These are phyloP conservation scores for Archips xylosteana DNA, from an alignment of 2,888 invertebrate species.

Conservation along the genomic window DNA sequence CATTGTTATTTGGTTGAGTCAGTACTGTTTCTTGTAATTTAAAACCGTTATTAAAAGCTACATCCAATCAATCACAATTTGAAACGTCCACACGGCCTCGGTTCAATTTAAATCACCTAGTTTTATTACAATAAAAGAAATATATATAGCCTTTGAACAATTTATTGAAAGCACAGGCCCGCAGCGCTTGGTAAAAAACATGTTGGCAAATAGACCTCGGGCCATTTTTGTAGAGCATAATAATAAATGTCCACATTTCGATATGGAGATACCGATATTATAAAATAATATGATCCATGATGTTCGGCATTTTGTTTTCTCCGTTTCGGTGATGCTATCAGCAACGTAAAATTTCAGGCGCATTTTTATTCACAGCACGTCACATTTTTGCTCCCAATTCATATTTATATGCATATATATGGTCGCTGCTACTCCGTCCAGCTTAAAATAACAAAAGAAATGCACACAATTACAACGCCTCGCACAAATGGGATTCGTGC, in stretches of 20 bases:
- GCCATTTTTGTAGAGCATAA: too few species aligned
- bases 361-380: neutral
- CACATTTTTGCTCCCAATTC: neutral
- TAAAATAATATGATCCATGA: neutral
- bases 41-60: neutral
- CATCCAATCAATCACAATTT: neutral
- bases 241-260: neutral
- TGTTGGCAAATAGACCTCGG: neutral
- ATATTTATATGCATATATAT: neutral
- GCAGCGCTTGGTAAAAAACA: neutral
- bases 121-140: neutral
- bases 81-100: neutral
- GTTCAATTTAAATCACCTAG: neutral
- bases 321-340: neutral
- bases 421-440: neutral
- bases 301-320: neutral
- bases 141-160: neutral
- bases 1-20: constrained; percentile 28
- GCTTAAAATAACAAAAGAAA: neutral
- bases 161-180: neutral
- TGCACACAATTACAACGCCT: constrained; percentile 2
- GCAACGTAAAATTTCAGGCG: neutral
- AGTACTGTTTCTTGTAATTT: constrained; percentile 3
- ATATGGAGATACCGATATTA: neutral
- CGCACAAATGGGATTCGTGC: constrained; percentile 5